Conservation (phyloP, 2,113 vertebrate genomes). For the Pelodiscus sinensis region DNA sequence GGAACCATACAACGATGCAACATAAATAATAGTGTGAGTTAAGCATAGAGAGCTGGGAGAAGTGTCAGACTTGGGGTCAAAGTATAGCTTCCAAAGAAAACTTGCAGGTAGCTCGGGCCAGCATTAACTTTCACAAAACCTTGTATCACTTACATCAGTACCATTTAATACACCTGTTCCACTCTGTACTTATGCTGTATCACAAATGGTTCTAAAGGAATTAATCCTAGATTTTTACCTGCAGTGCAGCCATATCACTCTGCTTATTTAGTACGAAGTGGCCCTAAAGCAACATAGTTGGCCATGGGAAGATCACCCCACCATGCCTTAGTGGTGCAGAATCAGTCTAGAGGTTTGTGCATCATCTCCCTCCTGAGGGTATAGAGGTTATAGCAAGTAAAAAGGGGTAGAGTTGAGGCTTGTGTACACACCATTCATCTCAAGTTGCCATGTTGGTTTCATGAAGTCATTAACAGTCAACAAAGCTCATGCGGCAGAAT, state of each 20-base stretch:
- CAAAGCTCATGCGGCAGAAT: neutral
- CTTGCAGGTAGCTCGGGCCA: neutral
- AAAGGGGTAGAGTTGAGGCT: neutral
- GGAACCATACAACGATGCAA: neutral
- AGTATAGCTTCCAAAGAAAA: neutral
- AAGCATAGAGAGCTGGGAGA: neutral
- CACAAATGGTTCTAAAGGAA: no score
- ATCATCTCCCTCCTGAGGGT: neutral
- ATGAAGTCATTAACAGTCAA: neutral
- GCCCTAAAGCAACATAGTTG: neutral
- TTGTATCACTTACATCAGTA: neutral
- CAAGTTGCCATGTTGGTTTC: neutral
- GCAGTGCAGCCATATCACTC: neutral
- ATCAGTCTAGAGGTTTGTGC: neutral
- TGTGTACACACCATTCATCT: neutral
- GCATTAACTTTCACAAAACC: neutral
- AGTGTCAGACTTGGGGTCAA: neutral
- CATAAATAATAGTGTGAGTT: neutral
- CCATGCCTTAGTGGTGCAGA: neutral
- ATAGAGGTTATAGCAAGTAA: neutral
- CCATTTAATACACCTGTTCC: neutral
- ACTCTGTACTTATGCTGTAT: neutral
- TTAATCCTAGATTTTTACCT: neutral
- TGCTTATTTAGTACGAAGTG: neutral
- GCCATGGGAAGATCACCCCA: neutral